Percentiles rank a stretch among this genome's conserved stretches.
Conservation (phyloP, 2,113 vertebrate species). For the Syngnathus scovelli region DNA sequence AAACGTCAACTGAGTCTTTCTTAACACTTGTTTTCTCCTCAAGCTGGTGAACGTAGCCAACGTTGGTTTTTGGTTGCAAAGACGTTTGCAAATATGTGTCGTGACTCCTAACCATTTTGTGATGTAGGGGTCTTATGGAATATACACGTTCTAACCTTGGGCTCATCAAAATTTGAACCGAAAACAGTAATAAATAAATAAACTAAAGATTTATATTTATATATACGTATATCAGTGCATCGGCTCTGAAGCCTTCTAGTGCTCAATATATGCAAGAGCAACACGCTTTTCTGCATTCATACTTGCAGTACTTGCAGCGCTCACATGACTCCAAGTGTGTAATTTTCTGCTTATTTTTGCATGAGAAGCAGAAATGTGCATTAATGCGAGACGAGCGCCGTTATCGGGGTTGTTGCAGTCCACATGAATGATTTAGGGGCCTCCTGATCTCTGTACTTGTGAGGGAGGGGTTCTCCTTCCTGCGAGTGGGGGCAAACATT, state of each 20-base stretch:
- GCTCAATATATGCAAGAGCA: neutral
- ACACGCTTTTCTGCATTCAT: constrained; percentile 1
- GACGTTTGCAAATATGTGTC: too few relatives aligned
- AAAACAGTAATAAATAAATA: neutral
- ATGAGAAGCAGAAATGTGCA: constrained; percentile 3
- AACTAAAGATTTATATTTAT: neutral
- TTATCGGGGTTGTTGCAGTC: constrained; percentile 35
- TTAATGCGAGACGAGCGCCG: neutral
- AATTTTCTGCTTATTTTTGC: constrained; percentile 7
- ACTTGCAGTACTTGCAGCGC: neutral
- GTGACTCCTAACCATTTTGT: neutral
- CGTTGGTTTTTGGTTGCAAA: too few relatives aligned
- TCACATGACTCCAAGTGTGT: neutral
- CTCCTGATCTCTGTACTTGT: neutral
- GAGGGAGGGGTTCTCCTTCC: neutral
- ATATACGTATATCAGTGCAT: neutral
- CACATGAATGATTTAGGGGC: constrained; percentile 48
- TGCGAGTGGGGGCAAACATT: neutral
- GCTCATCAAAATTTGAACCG: neutral
- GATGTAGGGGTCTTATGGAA: neutral
- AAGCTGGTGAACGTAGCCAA: too few relatives aligned
- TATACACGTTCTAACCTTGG: neutral
- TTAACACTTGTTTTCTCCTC: neutral
- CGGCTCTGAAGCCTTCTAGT: neutral
- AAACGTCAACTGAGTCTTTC: neutral